Conservation (phyloP, 2,888 invertebrate species). For the Dicycla oo region DNA sequence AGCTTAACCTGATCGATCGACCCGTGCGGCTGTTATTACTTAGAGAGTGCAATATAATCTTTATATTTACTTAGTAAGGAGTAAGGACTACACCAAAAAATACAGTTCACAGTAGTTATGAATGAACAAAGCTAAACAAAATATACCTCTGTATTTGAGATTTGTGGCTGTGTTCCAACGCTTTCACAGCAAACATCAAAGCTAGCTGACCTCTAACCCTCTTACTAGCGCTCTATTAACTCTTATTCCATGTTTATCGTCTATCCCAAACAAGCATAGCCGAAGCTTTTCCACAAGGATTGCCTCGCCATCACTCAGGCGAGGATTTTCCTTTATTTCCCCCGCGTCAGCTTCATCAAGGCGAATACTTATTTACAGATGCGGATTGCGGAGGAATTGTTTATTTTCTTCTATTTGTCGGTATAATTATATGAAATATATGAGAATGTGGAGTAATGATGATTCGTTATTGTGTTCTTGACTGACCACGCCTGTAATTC, state of each 20-base stretch:
- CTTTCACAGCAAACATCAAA: not conserved
- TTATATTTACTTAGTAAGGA: not conserved
- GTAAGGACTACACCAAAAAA: not conserved
- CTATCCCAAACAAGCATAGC: not conserved
- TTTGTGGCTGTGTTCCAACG: not conserved
- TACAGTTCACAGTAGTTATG: not conserved
- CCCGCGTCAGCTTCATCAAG: slow-evolving; percentile 29
- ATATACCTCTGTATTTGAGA: not conserved
- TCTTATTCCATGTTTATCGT: slow-evolving; percentile 8
- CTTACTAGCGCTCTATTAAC: not conserved
- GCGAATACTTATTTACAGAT: slow-evolving; percentile 44
- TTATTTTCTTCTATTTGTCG: not conserved
- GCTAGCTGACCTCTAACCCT: not conserved
- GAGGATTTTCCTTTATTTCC: slow-evolving; percentile 36
- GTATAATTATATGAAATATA: not conserved
- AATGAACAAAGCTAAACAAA: too few species aligned
- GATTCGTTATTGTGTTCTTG: not conserved
- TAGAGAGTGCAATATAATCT: too few species aligned
- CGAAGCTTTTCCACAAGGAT: slow-evolving; percentile 31
- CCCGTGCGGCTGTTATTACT: too few species aligned
- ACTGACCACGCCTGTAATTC: too few species aligned
- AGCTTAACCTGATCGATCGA: too few species aligned
- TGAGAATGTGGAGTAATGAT: not conserved
- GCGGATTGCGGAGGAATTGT: slow-evolving; percentile 10
- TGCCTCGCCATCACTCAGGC: slow-evolving; percentile 14